Percentiles rank a stretch among this genome's conserved stretches.
Conservation (phyloP, 1,140 invertebrate genomes). For the Orchestia grillus region DNA sequence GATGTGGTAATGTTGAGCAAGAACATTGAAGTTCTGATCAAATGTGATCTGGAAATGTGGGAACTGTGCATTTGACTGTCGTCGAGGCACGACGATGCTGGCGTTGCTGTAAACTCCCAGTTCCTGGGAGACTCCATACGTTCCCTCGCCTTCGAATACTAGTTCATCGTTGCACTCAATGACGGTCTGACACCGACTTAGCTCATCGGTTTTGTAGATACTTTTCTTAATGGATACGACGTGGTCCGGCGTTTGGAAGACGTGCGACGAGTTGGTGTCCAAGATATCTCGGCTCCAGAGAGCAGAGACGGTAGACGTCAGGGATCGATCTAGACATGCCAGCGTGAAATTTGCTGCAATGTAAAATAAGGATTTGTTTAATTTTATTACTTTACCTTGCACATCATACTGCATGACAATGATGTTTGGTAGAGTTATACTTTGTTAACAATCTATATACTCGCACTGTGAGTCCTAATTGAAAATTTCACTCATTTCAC, state of each 20-base stretch:
- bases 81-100: background rate
- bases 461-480: background rate
- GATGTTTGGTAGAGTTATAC: background rate
- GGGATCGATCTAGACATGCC: background rate
- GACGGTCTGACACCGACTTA: background rate
- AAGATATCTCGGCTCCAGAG: background rate
- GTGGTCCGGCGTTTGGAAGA: background rate
- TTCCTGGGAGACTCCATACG: background rate
- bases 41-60: background rate
- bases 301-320: background rate
- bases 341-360: background rate
- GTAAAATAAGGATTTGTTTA: background rate
- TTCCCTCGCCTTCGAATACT: background rate
- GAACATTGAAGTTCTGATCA: conserved; percentile 26
- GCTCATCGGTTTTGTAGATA: background rate
- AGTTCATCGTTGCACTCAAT: conserved; percentile 13
- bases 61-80: background rate
- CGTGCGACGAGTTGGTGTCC: conserved; percentile 2
- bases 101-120: background rate
- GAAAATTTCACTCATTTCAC: background rate
- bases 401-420: background rate
- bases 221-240: background rate
- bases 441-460: background rate
- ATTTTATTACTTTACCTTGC: background rate
- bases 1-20: conserved; percentile 17